These are phyloP conservation scores for Phania funesta DNA, from an alignment of 2,888 invertebrate genomes.

Conservation along the genomic window DNA sequence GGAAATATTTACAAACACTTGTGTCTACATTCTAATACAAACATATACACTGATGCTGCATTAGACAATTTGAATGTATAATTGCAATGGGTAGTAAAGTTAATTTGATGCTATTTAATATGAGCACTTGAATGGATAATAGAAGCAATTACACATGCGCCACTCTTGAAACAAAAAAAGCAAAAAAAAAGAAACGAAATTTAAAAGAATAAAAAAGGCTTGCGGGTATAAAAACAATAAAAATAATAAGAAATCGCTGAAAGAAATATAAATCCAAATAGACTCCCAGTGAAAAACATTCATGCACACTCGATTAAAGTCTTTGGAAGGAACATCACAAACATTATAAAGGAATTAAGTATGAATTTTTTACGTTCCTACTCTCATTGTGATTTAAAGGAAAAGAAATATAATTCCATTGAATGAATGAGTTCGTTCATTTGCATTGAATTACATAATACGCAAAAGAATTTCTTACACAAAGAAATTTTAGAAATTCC, in stretches of 20 bases:
- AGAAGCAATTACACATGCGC: conserved; percentile 66
- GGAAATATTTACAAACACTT: background rate
- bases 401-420: conserved; percentile 57
- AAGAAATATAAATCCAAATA: conserved; percentile 45
- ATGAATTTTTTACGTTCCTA: conserved; percentile 9
- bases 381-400: conserved; percentile 28
- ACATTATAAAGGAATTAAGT: conserved; percentile 60
- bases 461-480: conserved; percentile 52
- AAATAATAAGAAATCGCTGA: conserved; percentile 22
- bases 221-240: conserved; percentile 28
- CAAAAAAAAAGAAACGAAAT: background rate
- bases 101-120: conserved; percentile 67
- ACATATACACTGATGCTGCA: conserved; percentile 15
- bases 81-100: conserved; percentile 63
- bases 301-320: conserved; percentile 32
- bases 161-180: conserved; percentile 33
- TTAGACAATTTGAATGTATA: conserved; percentile 65
- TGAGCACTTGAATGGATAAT: conserved; percentile 65
- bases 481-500: conserved; percentile 52
- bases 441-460: conserved; percentile 51
- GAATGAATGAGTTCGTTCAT: conserved; percentile 51
- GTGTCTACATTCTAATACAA: background rate
- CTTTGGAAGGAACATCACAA: too few relatives aligned
- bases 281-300: conserved; percentile 38
- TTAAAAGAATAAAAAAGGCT: conserved; percentile 12